Evolutionary conservation across 1,140 invertebrate genomes (phyloP), one percentile per base, ranked within the genome.

Genomic region (Drosophila navojoa): DNA sequence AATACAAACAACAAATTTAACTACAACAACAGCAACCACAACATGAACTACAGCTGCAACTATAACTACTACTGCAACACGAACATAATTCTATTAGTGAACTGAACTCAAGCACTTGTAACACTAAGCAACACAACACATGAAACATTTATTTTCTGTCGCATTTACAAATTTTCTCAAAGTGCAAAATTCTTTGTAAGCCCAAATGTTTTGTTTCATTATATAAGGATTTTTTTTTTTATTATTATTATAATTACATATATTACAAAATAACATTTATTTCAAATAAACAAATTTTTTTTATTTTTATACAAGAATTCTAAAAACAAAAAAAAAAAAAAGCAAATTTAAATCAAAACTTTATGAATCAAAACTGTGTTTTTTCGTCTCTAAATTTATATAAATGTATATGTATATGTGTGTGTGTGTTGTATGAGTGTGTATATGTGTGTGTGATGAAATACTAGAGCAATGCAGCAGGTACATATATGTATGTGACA

Each of bases 271-370:
- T 71, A 67, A 53, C 73, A 79, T 77, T 81, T 76, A 55, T 64
- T 85, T 79, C 62, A 69, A 80, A 80, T 62, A 80, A 70, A 85
- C 71, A 63, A 73, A 62, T 73, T 73, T 84, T 84, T 84, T 84
- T 84, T 84, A 79, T 79, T 84, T 84, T 84, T 84, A 84, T 84
- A 84, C 61, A 64, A 61, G 59, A 69, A 27, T 53, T 35, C 69
- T 49, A 49, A 38, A 63, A 62, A 44, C 6, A 45, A 45, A 16
- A 7, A 15, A 15, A 16, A 45, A 16, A 45, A 32, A 7, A 32
- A 7, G 0, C 29, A 32, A 38, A 38, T 38, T 38, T 38, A 11
- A 38, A 66, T 67, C 63, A 54, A 72, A 67, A 72, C 29, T 59
- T 52, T 71, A 25, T 25, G 25, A 32, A 57, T n/a, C 10, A 11